phyloP scores from a whole-genome alignment of 2,797 vertebrate genomes.

The Saxicola maurus region DNA sequence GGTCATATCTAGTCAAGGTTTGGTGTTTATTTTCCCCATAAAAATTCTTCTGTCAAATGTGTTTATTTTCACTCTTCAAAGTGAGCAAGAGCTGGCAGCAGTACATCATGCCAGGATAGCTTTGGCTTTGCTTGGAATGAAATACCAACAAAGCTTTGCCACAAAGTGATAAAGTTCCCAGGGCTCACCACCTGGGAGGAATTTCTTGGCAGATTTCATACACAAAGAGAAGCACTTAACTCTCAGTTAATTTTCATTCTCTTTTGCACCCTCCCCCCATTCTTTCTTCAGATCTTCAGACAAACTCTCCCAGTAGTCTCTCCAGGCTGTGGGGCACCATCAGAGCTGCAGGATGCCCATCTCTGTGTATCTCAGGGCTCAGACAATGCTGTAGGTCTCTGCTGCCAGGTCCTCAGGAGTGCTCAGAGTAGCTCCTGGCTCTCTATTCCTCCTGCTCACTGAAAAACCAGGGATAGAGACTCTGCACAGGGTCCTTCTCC shows the following conservation, averaged over 20 bases:
- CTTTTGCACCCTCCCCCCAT: neutral
- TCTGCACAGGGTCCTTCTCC: neutral
- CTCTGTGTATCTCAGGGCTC: neutral
- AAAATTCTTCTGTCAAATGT: neutral
- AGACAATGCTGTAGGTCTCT: neutral
- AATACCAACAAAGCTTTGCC: neutral
- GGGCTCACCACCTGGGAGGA: neutral
- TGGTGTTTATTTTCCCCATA: neutral
- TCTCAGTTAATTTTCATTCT: neutral
- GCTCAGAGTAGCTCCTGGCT: neutral
- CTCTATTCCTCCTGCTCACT: neutral
- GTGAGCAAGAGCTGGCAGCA: neutral
- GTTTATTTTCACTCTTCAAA: neutral
- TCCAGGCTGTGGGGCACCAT: neutral
- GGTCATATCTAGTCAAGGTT: neutral
- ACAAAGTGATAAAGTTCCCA: neutral
- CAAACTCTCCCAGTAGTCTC: neutral
- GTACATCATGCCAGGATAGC: neutral
- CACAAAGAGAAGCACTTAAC: neutral
- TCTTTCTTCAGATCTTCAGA: neutral
- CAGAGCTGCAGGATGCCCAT: neutral
- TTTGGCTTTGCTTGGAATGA: neutral
- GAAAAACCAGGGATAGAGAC: fast-evolving
- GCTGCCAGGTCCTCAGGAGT: neutral
- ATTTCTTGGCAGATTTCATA: neutral